These are phyloP conservation scores for Sebastes dallii DNA, from an alignment of 2,797 vertebrate genomes.

Conservation along the genomic window DNA sequence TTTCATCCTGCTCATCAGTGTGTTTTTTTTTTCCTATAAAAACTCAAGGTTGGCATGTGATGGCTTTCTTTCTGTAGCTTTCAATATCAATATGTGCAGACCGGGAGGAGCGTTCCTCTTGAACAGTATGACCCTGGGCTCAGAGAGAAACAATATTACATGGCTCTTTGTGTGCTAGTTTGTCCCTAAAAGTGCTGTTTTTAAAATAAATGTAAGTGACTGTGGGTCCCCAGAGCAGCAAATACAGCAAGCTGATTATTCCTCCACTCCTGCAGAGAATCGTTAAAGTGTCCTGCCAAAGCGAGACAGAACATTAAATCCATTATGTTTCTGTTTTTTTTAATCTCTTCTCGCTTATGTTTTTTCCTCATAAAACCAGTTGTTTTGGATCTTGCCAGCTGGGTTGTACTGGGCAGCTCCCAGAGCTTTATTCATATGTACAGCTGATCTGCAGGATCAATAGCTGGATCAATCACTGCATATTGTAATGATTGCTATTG, in stretches of 20 bases:
- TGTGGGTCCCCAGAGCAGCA: constrained; percentile 12
- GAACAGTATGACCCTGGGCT: constrained; percentile 54
- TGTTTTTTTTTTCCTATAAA: constrained; percentile 8
- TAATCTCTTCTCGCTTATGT: neutral
- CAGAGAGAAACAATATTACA: constrained; percentile 43
- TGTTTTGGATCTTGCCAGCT: constrained; percentile 18
- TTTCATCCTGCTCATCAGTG: constrained; percentile 25
- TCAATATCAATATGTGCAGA: constrained; percentile 50
- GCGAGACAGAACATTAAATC: constrained; percentile 24
- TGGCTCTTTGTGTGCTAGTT: neutral
- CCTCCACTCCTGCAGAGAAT: constrained; percentile 33
- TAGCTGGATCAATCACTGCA: constrained; percentile 30
- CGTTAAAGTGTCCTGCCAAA: constrained; percentile 10
- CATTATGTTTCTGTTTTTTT: constrained; percentile 8
- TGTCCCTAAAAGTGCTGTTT: constrained; percentile 14
- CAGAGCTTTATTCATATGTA: constrained; percentile 11
- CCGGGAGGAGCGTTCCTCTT: constrained; percentile 16
- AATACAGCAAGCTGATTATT: constrained; percentile 27
- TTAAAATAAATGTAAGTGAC: constrained; percentile 35
- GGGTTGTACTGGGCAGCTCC: constrained; percentile 14
- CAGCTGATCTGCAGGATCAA: constrained; percentile 31
- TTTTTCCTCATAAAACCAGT: neutral
- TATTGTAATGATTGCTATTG: constrained; percentile 26
- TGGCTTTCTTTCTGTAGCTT: constrained; percentile 31
- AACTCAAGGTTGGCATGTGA: constrained; percentile 38